Base-by-base conservation (phyloP, 2,888 invertebrate species). In the Orchesella flavescens region DNA sequence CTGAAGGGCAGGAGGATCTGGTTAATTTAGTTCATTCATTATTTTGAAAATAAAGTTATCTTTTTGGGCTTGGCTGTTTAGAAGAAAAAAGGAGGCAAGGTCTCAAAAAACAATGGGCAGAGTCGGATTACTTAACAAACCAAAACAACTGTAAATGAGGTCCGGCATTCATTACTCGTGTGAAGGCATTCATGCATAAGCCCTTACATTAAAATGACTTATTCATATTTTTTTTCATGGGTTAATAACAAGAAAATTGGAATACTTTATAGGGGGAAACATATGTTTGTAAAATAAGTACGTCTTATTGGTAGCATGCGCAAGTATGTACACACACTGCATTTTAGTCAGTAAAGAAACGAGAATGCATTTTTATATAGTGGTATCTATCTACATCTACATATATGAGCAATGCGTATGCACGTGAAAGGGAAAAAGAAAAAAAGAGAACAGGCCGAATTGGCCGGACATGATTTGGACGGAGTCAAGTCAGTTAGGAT, bases 381-480 rank as follows among this genome's bases (percentile, higher is more conserved):
- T 49, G n/a, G n/a, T n/a, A n/a, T n/a, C n/a, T n/a, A n/a, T n/a
- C n/a, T 46, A 46, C 9, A 46, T 13, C 53, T 19, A 19, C 19
- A 57, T 3, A 17, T 1, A 2, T 57, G 57, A 57, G 57, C 57
- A n/a, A 10, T 53, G 53, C 53, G 53, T 21, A 21, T 13, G 59
- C 12, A 63, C 10, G 13, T 63, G 1, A 5, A 24, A 19, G 13
- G 61, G 24, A 23, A 19, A 21, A 61, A 65, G 44, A 12, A 17
- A n/a, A 34, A 12, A 49, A 44, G 21, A 69, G 17, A 69, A 69
- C 19, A 46, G 69, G 81, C 75, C 57, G 79, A 83, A 75, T 84
- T 83, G 83, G 74, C 85, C 84, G 86, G 84, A 86, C 87, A 86
- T 86, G 87, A 80, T 85, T 86, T 69, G 81, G 66, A 85, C 84